Base-by-base conservation (phyloP, 2,888 invertebrate genomes). In the Eristalis arbustorum region DNA sequence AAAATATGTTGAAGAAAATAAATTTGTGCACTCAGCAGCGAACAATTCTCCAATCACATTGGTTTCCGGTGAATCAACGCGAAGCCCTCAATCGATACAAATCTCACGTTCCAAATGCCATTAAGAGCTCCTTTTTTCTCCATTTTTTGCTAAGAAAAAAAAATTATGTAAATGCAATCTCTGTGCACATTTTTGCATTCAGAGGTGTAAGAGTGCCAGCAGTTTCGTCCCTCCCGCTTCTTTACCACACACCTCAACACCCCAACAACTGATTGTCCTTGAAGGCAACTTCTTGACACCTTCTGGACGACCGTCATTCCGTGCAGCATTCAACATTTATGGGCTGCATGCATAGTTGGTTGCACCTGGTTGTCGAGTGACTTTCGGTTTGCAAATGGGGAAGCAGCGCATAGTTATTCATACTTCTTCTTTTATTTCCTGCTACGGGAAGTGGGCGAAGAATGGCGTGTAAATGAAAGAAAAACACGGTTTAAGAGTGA, bases 151-250 rank as follows among this genome's bases (percentile, higher is more conserved):
- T 2, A 11, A 0, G 11, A 64, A 63, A 28, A 56, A 76, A 74
- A 74, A 74, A 81, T 71, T 78, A 85, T 82, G 85, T 74, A 85
- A 85, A 82, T 85, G 77, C 82, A 85, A 71, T 74, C 71, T 74
- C 69, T 74, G 77, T 61, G 69, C 69, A 82, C 82, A 82, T 78
- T 67, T 61, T 22, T 56, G 66, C 82, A 77, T 69, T 74, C 3
- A 37, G 8, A 37, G 37, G 37, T 62, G 31, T 14, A 25, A 37
- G 18, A 37, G 18, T 13, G 66, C 69, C 22, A 42, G 66, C 22
- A 37, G 13, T 28, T 74, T 75, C 42, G 34, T 40, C 61, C 14
- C 10, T 13, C 14, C 2, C 14, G n/a, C 34, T 25, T 18, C 56
- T 14, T 13, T 40, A 11, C 18, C 18, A 14, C 8, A 14, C 31